Base-by-base conservation (phyloP, 2,888 invertebrate species). In the Hemistola chrysoprasaria region DNA sequence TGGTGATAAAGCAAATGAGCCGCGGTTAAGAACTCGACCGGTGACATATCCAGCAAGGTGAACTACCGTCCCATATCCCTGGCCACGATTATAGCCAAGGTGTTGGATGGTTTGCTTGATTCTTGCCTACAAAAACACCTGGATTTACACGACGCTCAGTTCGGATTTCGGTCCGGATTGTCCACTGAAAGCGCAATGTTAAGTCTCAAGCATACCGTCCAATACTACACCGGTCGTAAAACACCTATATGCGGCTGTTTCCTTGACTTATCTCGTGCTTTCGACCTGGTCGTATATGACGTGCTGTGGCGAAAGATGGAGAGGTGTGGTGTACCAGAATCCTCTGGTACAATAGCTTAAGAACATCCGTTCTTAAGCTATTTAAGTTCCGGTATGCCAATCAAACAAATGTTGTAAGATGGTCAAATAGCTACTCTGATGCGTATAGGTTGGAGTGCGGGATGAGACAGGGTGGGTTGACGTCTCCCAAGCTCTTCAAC, bases 41-140 rank as follows among this genome's bases (percentile, higher is more conserved):
- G n/a, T n/a, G n/a, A n/a, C n/a, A n/a, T n/a, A n/a, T n/a, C n/a
- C n/a, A n/a, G n/a, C n/a, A n/a, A n/a, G n/a, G n/a, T n/a, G n/a
- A 36, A 37, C 23, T 37, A 29, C 20, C 29, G 29, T 23, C 37
- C 16, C 6, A 20, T 37, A 7, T 37, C 29, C 2, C 9, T 37
- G n/a, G 37, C 24, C 1, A 29, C 37, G 11, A 29, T 29, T 10
- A 11, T 9, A 1, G 25, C 25, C 9, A 25, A 25, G n/a, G 25
- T 25, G 25, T 9, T 25, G 8, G 25, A 25, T 6, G 9, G 9
- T 8, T 6, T 25, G 25, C 2, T 25, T 25, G 25, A 25, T 25
- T 8, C 25, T 25, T 9, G 9, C 9, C 25, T 25, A 9, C 4
- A 9, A 3, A 25, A 6, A 6, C 1, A 8, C 9, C 9, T 25